Base-by-base conservation (phyloP, 2,888 invertebrate genomes). In the Magallana nippona region DNA sequence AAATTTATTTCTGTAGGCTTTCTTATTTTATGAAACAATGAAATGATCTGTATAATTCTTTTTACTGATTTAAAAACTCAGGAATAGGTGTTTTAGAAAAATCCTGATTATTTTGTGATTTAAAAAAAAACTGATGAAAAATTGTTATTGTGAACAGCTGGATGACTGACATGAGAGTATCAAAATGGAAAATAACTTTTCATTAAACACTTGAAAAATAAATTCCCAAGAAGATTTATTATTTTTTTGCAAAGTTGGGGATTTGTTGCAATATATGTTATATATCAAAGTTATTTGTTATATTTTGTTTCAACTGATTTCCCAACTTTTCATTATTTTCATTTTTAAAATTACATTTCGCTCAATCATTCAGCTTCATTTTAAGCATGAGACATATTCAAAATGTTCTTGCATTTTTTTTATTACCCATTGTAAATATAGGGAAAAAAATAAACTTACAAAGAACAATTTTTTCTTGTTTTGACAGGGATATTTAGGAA, bases 191-290 rank as follows among this genome's bases (percentile, higher is more conserved):
- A 79, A 56, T n/a, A 79, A 8, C 44, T 44, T 44, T 44, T 57
- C 17, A 44, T 27, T 57, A 56, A 56, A 44, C 19, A 44, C 17
- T 55, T 56, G 22, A 56, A 44, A 44, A 44, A 44, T 44, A 44
- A 56, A 56, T n/a, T 79, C 17, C 27, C 57, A n/a, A 19, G 15
- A 79, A 57, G 79, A 79, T 57, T 55, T 57, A 57, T 56, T 27
- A 27, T n/a, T 62, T 81, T 44, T 77, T 82, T 78, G 19, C 57
- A 62, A 81, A 81, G 84, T 84, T 84, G 84, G 85, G 85, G 85
- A 86, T 86, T 80, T 84, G 83, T 84, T 86, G 85, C 85, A 86
- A 86, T 86, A 86, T 86, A 82, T 83, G 80, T 77, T 78, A 80
- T 79, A 81, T 80, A 71, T 22, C 58, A 71, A 82, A 71, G 82